A percentile compares a stretch with the other conserved stretches of the same genome.
Evolutionary conservation across 1,140 invertebrate genomes (phyloP).

Genomic region (Drosophila kohkoa): DNA sequence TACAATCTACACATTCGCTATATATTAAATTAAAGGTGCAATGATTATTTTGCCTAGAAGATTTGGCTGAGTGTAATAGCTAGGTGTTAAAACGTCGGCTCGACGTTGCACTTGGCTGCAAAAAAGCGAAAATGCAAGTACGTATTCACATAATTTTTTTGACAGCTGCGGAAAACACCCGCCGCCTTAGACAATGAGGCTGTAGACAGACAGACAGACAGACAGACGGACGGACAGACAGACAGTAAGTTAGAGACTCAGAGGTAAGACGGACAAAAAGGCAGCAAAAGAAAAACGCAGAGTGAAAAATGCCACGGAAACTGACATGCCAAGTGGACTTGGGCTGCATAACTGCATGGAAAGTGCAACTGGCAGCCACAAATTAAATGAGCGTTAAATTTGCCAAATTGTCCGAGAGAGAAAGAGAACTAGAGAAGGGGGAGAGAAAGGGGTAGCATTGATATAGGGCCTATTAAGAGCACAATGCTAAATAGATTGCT

Average conservation of each 20-base stretch:
- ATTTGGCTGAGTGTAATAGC: slow-evolving; percentile 3
- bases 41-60: background rate
- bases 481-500: slow-evolving; percentile 28
- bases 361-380: slow-evolving; percentile 35
- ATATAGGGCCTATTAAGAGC: slow-evolving; percentile 24
- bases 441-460: background rate
- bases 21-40: too few species aligned
- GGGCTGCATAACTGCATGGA: slow-evolving; percentile 41
- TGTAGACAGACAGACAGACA: slow-evolving; percentile 38
- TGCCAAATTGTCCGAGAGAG: slow-evolving; percentile 35
- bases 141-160: slow-evolving; percentile 20
- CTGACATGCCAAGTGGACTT: slow-evolving; percentile 9
- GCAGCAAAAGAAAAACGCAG: background rate
- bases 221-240: slow-evolving; percentile 4
- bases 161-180: slow-evolving; percentile 14
- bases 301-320: slow-evolving; percentile 21
- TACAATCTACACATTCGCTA: too few species aligned
- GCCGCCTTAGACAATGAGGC: slow-evolving; percentile 59
- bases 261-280: background rate
- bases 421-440: background rate
- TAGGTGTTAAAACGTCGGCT: slow-evolving; percentile 20
- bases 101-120: slow-evolving; percentile 16
- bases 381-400: slow-evolving; percentile 72
- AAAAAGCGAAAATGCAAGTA: slow-evolving; percentile 23
- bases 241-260: background rate